These are phyloP conservation scores for Protonibea diacanthus DNA, from an alignment of 2,797 vertebrate species.

Conservation along the genomic window DNA sequence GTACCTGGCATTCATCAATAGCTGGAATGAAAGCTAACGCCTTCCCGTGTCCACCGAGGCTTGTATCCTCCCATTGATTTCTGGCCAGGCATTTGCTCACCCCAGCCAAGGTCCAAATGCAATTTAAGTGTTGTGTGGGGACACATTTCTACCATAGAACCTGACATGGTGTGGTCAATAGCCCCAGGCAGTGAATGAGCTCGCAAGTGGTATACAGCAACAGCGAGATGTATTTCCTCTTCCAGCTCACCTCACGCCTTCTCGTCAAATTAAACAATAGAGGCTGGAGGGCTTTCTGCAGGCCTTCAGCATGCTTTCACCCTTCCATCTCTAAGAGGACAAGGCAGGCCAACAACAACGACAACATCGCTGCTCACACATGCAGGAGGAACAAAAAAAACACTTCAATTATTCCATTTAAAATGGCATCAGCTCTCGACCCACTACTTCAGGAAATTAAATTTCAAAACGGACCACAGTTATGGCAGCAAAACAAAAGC, in stretches of 20 bases:
- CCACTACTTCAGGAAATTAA: slow-evolving; percentile 79
- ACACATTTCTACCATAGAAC: slow-evolving; percentile 74
- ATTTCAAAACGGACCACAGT: slow-evolving; percentile 76
- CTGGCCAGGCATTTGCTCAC: slow-evolving; percentile 74
- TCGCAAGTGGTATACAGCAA: slow-evolving; percentile 78
- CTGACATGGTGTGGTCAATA: slow-evolving; percentile 84
- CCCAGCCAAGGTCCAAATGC: slow-evolving; percentile 78
- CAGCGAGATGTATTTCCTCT: slow-evolving; percentile 78
- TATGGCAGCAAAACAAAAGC: slow-evolving; percentile 72
- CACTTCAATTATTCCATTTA: slow-evolving; percentile 79
- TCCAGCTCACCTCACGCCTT: slow-evolving; percentile 80
- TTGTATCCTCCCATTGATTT: slow-evolving; percentile 83
- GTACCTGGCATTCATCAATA: slow-evolving; percentile 81
- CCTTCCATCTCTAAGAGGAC: slow-evolving; percentile 70
- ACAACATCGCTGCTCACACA: slow-evolving; percentile 52
- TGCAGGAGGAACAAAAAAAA: slow-evolving; percentile 27
- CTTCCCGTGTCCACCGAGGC: slow-evolving; percentile 73
- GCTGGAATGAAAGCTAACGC: slow-evolving; percentile 76
- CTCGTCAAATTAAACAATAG: slow-evolving; percentile 79
- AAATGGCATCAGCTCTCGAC: slow-evolving; percentile 79
- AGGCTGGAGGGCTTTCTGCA: slow-evolving; percentile 75
- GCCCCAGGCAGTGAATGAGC: slow-evolving; percentile 78
- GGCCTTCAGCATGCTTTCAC: slow-evolving; percentile 66
- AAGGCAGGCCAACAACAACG: slow-evolving; percentile 60
- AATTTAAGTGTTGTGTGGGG: slow-evolving; percentile 81